phyloP scores from a whole-genome alignment of 2,888 invertebrate species.

The Hirtodrosophila duncani region DNA sequence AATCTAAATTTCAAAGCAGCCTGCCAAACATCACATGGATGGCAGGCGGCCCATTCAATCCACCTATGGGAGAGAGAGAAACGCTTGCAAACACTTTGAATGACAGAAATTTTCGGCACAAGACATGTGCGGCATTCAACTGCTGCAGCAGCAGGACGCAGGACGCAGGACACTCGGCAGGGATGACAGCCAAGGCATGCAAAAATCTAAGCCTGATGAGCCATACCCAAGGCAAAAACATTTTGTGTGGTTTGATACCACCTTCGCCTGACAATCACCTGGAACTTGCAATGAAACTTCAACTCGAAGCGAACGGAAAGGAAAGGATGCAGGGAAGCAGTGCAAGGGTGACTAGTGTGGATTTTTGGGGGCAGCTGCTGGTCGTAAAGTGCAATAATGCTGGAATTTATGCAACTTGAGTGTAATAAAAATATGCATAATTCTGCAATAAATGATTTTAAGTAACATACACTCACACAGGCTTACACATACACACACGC shows the following conservation, averaged over 20 bases:
- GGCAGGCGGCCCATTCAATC: no score
- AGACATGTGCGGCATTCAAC: constrained; percentile 49
- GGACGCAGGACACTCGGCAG: constrained; percentile 15
- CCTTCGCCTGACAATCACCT: constrained; percentile 50
- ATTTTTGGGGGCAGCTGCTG: constrained; percentile 58
- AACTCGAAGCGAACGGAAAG: constrained; percentile 12
- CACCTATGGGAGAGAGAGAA: constrained; percentile 32
- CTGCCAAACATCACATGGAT: constrained; percentile 27
- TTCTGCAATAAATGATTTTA: constrained; percentile 71
- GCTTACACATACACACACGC: constrained; percentile 16
- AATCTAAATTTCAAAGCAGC: constrained; percentile 70
- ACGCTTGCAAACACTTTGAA: constrained; percentile 50
- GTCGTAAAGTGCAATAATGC: constrained; percentile 72
- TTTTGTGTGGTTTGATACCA: constrained; percentile 35
- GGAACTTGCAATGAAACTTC: constrained; percentile 48
- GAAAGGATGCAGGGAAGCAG: constrained; percentile 1
- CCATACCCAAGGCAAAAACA: constrained; percentile 24
- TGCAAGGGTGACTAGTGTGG: constrained; percentile 11
- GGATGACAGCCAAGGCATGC: constrained; percentile 48
- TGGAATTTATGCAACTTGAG: constrained; percentile 69
- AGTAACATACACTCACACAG: constrained; percentile 47
- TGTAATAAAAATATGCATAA: constrained; percentile 71
- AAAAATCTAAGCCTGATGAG: constrained; percentile 67
- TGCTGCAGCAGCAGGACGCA: constrained; percentile 29
- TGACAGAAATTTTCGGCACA: constrained; percentile 70